These are phyloP conservation scores for Nyctereutes procyonoides DNA, from an alignment of 2,113 vertebrate species.

Conservation along the genomic window DNA sequence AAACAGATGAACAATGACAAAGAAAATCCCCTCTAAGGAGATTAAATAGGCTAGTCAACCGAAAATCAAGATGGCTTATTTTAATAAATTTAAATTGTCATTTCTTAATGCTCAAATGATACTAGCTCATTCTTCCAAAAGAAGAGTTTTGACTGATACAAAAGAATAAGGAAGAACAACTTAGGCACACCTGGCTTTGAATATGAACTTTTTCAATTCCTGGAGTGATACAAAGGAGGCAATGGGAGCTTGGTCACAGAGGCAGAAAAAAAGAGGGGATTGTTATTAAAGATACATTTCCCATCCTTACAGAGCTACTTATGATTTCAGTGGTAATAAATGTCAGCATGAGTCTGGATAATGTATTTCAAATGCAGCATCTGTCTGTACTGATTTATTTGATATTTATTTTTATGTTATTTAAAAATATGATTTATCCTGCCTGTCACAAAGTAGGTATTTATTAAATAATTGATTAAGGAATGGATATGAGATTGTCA, in stretches of 20 bases:
- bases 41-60: background rate
- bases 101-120: constrained; percentile 11
- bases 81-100: background rate
- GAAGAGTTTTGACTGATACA: background rate
- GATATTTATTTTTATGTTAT: background rate
- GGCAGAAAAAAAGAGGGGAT: background rate
- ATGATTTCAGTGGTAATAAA: background rate
- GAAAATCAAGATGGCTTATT: background rate
- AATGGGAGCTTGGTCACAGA: background rate
- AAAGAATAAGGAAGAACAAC: background rate
- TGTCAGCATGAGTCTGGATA: background rate
- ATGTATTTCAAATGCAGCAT: background rate
- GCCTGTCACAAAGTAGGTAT: background rate
- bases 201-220: background rate
- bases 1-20: background rate
- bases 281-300: background rate
- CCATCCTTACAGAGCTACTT: background rate
- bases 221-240: background rate
- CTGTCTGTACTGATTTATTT: background rate
- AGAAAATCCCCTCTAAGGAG: background rate
- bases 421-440: background rate
- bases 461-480: constrained; percentile 4
- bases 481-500: background rate
- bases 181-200: background rate
- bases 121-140: constrained; percentile 34